Percentiles rank a stretch among this genome's conserved stretches.
Conservation (phyloP, 1,140 invertebrate genomes). For the Brachystomella parvula region DNA sequence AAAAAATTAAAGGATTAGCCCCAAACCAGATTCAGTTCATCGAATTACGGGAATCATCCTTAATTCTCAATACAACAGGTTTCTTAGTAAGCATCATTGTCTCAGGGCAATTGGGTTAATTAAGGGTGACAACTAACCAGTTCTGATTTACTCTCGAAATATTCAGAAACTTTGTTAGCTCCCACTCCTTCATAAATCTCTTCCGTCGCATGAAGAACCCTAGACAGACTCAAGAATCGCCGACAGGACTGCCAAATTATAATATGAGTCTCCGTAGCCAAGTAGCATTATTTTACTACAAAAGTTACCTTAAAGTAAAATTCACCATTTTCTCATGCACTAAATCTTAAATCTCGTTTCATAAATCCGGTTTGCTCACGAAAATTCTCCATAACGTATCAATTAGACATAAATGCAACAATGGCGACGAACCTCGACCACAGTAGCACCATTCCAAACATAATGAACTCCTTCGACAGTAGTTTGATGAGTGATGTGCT, state of each 20-base stretch:
- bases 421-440: not conserved
- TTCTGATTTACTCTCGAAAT: not conserved
- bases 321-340: too few relatives aligned
- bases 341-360: too few relatives aligned
- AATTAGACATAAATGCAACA: too few relatives aligned
- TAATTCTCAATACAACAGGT: constrained; percentile 9
- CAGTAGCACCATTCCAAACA: constrained; percentile 52
- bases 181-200: not conserved
- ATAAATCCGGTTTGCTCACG: too few relatives aligned
- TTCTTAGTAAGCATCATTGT: constrained; percentile 21
- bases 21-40: too few relatives aligned
- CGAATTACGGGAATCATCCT: not conserved
- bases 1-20: too few relatives aligned
- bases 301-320: too few relatives aligned
- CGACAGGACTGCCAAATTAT: not conserved
- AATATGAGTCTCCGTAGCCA: not conserved
- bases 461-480: constrained; percentile 53
- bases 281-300: not conserved
- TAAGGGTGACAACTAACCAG: constrained; percentile 5
- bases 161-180: not conserved
- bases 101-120: not conserved
- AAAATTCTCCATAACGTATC: too few relatives aligned
- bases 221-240: not conserved
- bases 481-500: constrained; percentile 57
- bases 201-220: not conserved